Evolutionary conservation across 2,888 invertebrate genomes (phyloP), one percentile per base, ranked within the genome.

Genomic region (Synergus gifuensis): DNA sequence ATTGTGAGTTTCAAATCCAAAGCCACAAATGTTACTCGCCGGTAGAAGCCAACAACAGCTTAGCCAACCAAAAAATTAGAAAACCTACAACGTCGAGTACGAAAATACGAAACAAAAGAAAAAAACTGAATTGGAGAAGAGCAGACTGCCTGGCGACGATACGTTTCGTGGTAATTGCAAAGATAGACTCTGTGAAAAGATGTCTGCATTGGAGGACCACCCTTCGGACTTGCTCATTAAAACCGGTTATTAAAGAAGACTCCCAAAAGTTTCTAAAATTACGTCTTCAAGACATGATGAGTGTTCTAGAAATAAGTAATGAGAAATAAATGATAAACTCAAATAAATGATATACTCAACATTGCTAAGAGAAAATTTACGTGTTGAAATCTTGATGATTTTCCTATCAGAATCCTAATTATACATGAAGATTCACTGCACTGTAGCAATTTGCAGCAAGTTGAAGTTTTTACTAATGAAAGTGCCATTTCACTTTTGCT

Each of bases 1-100:
- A 88, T 88, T 88, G 87, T 87, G 84, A 82, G 83, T 80, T 77
- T 77, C 42, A 22, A 77, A 77, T 18, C n/a, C 46, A 42, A 63
- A 77, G 46, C n/a, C 44, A 54, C 14, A 78, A 14, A 60, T 64
- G 42, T 44, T 54, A 36, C 44, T 67, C 49, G 9, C 28, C 58
- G 49, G 54, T 4, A 77, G 63, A 77, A 36, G n/a, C 49, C 46
- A 60, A 28, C 60, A 36, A 16, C n/a, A 16, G 63, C 18, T 63
- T 18, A 44, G 11, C 60, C 62, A 69, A 69, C 69, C 60, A 67
- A 60, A 58, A 67, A 54, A 58, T 60, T n/a, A 64, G 78, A 46
- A 49, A 73, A 73, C 49, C n/a, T 73, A 42, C n/a, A 54, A 54
- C 36, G n/a, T 28, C 54, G 49, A 54, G 73, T 73, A 54, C 36